Percentiles rank a stretch among this genome's conserved stretches.
phyloP scores from a whole-genome alignment of 2,113 vertebrate species.

The Corythornis madagascariensis region DNA sequence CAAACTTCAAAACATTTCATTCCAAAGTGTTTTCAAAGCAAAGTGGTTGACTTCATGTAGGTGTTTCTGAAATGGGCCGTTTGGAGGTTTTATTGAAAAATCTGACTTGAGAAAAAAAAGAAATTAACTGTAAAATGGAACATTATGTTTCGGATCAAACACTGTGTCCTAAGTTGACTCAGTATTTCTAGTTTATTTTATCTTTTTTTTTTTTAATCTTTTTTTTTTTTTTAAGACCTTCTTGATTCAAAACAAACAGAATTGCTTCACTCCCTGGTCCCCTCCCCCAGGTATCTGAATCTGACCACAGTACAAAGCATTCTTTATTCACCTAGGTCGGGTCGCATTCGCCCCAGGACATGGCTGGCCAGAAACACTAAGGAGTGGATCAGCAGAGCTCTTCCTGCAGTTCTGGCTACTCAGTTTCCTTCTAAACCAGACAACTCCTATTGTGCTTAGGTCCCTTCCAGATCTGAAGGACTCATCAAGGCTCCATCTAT shows the following conservation, averaged over 20 bases:
- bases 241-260: constrained; percentile 39
- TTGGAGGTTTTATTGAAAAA: constrained; percentile 65
- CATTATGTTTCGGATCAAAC: constrained; percentile 54
- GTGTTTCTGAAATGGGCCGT: constrained; percentile 67
- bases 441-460: neutral
- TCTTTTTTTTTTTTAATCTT: neutral
- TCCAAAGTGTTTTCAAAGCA: constrained; percentile 67
- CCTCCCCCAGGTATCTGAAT: neutral
- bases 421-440: neutral
- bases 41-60: constrained; percentile 48
- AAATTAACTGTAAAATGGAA: constrained; percentile 44
- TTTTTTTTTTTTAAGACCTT: neutral
- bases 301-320: neutral
- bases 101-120: neutral
- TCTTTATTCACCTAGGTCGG: neutral
- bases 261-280: neutral
- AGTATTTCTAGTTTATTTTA: constrained; percentile 1
- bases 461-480: neutral
- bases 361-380: neutral
- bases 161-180: constrained; percentile 30
- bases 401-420: neutral
- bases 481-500: neutral
- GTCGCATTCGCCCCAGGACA: neutral
- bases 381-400: neutral
- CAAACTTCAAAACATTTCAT: constrained; percentile 58